Evolutionary conservation across 2,888 invertebrate genomes (phyloP).

Genomic region (Drosophila histrio): DNA sequence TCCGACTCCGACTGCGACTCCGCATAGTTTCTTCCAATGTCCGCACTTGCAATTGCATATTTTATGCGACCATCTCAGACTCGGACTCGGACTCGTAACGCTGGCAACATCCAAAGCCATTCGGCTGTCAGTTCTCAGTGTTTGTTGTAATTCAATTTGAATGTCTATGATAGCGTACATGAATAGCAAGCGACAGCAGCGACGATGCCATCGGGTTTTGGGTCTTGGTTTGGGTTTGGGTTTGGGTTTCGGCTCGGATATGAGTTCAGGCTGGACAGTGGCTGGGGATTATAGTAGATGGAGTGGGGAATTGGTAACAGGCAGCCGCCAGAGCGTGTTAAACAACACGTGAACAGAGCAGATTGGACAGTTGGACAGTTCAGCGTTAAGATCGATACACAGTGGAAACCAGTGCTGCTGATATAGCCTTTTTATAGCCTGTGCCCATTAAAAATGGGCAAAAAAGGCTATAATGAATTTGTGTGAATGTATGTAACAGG

Average conservation of each 20-base stretch:
- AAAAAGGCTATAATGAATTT: too few species aligned
- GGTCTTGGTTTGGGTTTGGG: neutral
- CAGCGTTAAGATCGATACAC: conserved; percentile 32
- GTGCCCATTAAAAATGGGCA: too few species aligned
- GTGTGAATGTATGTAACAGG: too few species aligned
- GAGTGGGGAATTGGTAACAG: conserved; percentile 38
- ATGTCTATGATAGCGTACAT: conserved; percentile 61
- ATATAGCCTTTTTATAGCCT: too few species aligned
- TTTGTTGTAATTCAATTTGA: conserved; percentile 64
- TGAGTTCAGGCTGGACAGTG: neutral
- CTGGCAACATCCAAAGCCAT: conserved; percentile 37
- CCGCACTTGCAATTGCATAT: conserved; percentile 68
- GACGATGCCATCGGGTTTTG: conserved; percentile 14
- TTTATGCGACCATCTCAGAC: conserved; percentile 38
- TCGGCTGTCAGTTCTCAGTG: conserved; percentile 46
- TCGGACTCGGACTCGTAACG: neutral
- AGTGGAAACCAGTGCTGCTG: too few species aligned
- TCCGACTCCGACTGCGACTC: conserved; percentile 1
- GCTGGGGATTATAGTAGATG: neutral
- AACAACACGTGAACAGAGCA: conserved; percentile 57
- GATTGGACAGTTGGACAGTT: conserved; percentile 1
- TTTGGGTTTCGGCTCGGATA: neutral
- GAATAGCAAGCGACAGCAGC: conserved; percentile 52
- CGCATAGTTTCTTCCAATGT: conserved; percentile 36
- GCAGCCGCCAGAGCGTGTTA: conserved; percentile 56